Base-by-base conservation (phyloP, 2,113 vertebrate species). In the Noturus placidus region DNA sequence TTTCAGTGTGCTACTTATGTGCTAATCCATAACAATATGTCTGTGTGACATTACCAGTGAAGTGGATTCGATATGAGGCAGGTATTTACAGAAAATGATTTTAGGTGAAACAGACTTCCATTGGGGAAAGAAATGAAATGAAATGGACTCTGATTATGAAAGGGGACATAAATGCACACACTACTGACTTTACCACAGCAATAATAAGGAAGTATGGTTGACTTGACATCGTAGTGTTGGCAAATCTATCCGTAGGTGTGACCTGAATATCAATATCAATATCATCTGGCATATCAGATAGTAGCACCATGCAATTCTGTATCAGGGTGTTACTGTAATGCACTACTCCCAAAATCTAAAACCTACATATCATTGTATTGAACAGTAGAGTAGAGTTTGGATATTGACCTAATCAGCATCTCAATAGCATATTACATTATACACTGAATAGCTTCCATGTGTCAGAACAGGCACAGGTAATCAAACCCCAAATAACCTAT, bases 201-300 rank as follows among this genome's bases (percentile, higher is more conserved):
- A 22, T 70, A 57, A 86, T 86, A 86, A 83, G 76, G 33, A 74
- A 70, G 54, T 50, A 59, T 11, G 54, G 57, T 86, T 84, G 76
- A 83, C 69, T 82, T 77, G 69, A 2, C 46, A 4, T 77, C 35
- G 6, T 27, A 27, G 42, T 77, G 50, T 79, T 61, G 35, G 10
- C 5, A 69, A 79, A 65, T 59, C 78, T 72, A n/a, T 86, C 54
- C 54, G 57, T 84, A 72, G 86, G 81, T 27, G 83, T 88, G 88
- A 89, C 86, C 78, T 69, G 80, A 82, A 84, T 54, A 30, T 22
- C 52, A 88, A 78, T 54, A 30, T 22, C 52, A 88, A 78, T 70
- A 59, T 78, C 52, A 79, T n/a, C 72, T 54, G 57, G 13, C 20
- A 10, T 22, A 25, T 61, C 57, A 74, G 65, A 57, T 11, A 42